Percentiles rank a stretch among this genome's conserved stretches.
These are phyloP conservation scores for Ostrea denselamellosa DNA, from an alignment of 1,140 invertebrate genomes.

Conservation along the genomic window DNA sequence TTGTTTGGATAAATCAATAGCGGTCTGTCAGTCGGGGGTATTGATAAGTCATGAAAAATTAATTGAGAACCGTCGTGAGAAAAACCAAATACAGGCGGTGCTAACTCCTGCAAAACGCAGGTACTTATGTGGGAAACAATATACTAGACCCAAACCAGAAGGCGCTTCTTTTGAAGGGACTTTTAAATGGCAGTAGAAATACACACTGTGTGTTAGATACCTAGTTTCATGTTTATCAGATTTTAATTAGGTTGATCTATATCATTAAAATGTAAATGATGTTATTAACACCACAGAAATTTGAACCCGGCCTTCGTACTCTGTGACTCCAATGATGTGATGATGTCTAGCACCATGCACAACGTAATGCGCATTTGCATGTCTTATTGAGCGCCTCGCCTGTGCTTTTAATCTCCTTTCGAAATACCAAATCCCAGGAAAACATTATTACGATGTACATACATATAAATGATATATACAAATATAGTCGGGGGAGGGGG, in stretches of 20 bases:
- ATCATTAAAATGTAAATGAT: slow-evolving; percentile 13
- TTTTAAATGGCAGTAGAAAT: not conserved
- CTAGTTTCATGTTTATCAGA: not conserved
- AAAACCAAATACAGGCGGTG: not conserved
- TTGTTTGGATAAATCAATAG: slow-evolving; percentile 26
- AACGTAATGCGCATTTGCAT: too few species aligned
- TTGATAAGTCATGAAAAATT: slow-evolving; percentile 32
- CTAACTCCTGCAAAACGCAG: not conserved
- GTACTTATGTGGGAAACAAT: slow-evolving; percentile 11
- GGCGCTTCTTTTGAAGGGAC: not conserved
- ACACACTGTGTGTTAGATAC: not conserved
- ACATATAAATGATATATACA: too few species aligned
- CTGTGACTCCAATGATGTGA: too few species aligned
- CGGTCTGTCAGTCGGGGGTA: slow-evolving; percentile 23
- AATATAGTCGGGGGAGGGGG: too few species aligned
- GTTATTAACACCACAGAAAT: too few species aligned
- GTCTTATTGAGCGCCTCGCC: too few species aligned
- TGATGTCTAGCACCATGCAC: too few species aligned
- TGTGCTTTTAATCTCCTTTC: too few species aligned
- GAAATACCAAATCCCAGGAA: too few species aligned
- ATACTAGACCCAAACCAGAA: not conserved
- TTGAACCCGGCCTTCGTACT: too few species aligned
- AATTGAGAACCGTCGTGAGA: slow-evolving; percentile 14
- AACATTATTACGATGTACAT: too few species aligned
- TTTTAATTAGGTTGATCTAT: slow-evolving; percentile 5